phyloP scores from a whole-genome alignment of 2,113 vertebrate species.

The Thermophis baileyi region DNA sequence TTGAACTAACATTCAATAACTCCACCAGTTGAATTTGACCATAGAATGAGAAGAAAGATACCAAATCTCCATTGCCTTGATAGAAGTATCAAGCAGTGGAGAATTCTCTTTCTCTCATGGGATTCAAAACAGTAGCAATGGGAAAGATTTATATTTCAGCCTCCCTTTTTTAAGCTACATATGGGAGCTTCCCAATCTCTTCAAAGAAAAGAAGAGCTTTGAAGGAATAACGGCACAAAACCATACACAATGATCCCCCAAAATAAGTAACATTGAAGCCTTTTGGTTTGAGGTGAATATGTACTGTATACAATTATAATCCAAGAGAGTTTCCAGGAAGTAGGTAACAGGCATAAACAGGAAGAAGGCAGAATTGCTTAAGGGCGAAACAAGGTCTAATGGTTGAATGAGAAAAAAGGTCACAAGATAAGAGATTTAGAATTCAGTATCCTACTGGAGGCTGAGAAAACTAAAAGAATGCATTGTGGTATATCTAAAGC shows the following conservation, averaged over 20 bases:
- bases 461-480: background rate
- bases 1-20: background rate
- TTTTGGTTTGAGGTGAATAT: background rate
- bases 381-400: background rate
- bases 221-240: background rate
- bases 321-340: background rate
- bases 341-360: background rate
- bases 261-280: background rate
- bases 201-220: background rate
- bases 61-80: background rate
- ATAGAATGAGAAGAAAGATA: background rate
- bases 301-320: background rate
- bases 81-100: background rate
- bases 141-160: background rate
- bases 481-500: background rate
- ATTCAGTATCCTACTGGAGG: background rate
- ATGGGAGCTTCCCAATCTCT: background rate
- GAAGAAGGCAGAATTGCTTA: background rate
- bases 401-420: background rate
- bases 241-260: background rate
- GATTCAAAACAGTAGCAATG: background rate
- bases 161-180: background rate
- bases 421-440: background rate
- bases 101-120: background rate
- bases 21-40: background rate